phyloP scores from a whole-genome alignment of 92 coral and sea anemone species.

The Paragorgia papillata region DNA sequence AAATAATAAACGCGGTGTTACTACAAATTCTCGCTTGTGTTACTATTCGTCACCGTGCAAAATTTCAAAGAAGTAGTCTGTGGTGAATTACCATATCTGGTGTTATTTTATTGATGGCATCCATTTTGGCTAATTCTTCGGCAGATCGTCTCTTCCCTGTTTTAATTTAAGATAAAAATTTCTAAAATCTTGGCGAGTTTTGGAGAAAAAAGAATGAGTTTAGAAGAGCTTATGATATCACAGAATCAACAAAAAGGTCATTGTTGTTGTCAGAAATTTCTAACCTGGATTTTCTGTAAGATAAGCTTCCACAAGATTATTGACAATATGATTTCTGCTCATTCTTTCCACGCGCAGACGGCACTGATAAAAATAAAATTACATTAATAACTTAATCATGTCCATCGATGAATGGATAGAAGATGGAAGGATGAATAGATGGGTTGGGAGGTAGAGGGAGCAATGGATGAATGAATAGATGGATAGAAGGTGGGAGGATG shows the following conservation, averaged over 20 bases:
- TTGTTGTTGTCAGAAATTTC: background rate
- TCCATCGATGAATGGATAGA: no score
- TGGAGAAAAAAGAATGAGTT: background rate
- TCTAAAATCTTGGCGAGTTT: background rate
- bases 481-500: no score
- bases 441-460: no score
- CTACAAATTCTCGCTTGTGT: no score
- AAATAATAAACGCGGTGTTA: no score
- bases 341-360: slow-evolving; percentile 79
- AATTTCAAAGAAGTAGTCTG: no score
- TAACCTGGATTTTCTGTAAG: slow-evolving; percentile 83
- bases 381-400: background rate
- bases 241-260: background rate
- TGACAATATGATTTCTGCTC: slow-evolving; percentile 86
- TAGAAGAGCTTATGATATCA: background rate
- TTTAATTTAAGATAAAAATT: background rate
- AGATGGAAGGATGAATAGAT: no score
- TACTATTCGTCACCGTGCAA: no score
- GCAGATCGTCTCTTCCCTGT: slow-evolving; percentile 73
- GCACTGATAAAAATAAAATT: slow-evolving; percentile 64
- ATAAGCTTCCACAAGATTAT: slow-evolving; percentile 89
- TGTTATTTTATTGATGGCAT: slow-evolving; percentile 87
- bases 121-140: slow-evolving; percentile 85
- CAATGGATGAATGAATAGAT: no score
- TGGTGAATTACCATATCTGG: slow-evolving; percentile 71